Evolutionary conservation across 2,113 vertebrate species (phyloP), one percentile per base, ranked within the genome.

Genomic region (Oenanthe oenanthe): DNA sequence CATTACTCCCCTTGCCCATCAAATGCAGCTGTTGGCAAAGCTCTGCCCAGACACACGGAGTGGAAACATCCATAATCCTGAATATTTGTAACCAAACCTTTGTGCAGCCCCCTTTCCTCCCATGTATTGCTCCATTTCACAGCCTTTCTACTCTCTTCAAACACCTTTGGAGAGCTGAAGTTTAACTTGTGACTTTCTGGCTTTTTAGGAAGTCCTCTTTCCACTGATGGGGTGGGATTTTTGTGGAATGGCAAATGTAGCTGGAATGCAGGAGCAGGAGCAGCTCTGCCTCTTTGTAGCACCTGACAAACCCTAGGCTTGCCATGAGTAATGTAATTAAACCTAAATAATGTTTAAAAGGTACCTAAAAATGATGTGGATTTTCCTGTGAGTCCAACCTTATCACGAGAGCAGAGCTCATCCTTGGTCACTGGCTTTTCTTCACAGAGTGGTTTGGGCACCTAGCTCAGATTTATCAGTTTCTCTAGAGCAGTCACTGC

Each of bases 1-100:
- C 85, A 94, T 88, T 91, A 87, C 25, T 89, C 36, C 71, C 34
- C 48, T 92, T 95, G 88, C 93, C 93, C 68, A 67, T 94, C 88
- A 88, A 94, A 90, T 1, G 54, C 1, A 8, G 67, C 67, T 80
- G 63, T 43, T 93, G 78, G 82, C 88, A 92, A 13, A 15, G 36
- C 62, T 95, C 72, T 56, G 72, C 85, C 75, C 70, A 1, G 0
- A 17, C 19, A 18, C 26, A 4, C 1, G 2, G 58, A 51, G 47
- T 1, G 22, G 63, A 72, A 48, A 31, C 72, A 68, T 66, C 85
- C 53, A 19, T 57, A 88, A 96, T 86, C 43, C 88, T 88, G 51
- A 45, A 67, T 71, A 83, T 73, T 3, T 80, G 85, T 80, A 86
- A 77, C 77, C 54, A 63, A 94, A 87, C 58, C 70, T 67, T 17